A percentile compares a stretch with the other conserved stretches of the same genome.
phyloP scores from a whole-genome alignment of 2,888 invertebrate genomes.

The Cheilosia vernalis region DNA sequence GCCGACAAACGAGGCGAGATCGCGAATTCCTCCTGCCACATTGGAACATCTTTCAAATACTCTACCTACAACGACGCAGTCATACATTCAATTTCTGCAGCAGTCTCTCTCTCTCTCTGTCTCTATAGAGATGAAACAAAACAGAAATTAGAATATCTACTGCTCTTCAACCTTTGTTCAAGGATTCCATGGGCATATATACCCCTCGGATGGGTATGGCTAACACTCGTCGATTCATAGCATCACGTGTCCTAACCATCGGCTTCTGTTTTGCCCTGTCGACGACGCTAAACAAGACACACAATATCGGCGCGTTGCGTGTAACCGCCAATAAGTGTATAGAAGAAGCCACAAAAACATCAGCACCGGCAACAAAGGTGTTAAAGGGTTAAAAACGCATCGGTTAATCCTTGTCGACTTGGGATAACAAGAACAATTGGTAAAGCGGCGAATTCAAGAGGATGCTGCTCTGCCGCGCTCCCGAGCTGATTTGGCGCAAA shows the following conservation, averaged over 20 bases:
- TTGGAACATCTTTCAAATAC: slow-evolving; percentile 72
- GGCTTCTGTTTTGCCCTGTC: slow-evolving; percentile 71
- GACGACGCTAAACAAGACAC: slow-evolving; percentile 71
- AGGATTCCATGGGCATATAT: slow-evolving; percentile 45
- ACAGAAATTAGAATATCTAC: slow-evolving; percentile 72
- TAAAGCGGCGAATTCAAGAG: slow-evolving; percentile 72
- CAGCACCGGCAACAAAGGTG: slow-evolving; percentile 70
- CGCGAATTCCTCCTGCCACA: slow-evolving; percentile 69
- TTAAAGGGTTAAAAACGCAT: slow-evolving; percentile 75
- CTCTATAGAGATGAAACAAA: slow-evolving; percentile 34
- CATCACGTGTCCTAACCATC: slow-evolving; percentile 71
- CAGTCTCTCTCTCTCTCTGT: background rate
- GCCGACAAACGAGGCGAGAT: slow-evolving; percentile 68
- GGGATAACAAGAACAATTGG: slow-evolving; percentile 76
- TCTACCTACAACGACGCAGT: slow-evolving; percentile 69
- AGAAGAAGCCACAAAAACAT: slow-evolving; percentile 33
- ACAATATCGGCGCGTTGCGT: slow-evolving; percentile 69
- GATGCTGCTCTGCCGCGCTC: slow-evolving; percentile 21
- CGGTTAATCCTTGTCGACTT: slow-evolving; percentile 75
- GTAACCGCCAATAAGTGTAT: slow-evolving; percentile 68
- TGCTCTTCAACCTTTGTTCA: slow-evolving; percentile 53
- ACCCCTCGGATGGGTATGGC: slow-evolving; percentile 51
- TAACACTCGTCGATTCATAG: slow-evolving; percentile 53
- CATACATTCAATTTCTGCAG: slow-evolving; percentile 6
- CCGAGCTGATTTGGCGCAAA: slow-evolving; percentile 71